Base-by-base conservation (phyloP, 2,888 invertebrate genomes). In the Panzeria rudis region DNA sequence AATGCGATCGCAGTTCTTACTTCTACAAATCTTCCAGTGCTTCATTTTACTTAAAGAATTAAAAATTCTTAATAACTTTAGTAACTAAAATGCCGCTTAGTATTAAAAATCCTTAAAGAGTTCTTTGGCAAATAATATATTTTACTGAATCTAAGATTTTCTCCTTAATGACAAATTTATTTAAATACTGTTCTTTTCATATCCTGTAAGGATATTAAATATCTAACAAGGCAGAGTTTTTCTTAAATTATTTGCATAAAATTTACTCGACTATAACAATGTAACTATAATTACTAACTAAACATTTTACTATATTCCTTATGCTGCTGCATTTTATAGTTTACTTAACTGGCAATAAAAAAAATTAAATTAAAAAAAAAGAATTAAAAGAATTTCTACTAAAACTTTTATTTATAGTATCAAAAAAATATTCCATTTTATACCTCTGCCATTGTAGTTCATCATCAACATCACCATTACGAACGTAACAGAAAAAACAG, bases 321-420 rank as follows among this genome's bases (percentile, higher is more conserved):
- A 9, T 71, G 17, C n/a, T 3, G 17, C n/a, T 17, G 9, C 8
- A 32, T 68, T 68, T 68, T 50, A 20, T 32, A n/a, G 20, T 35
- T 68, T 41, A 2, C n/a, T 2, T 35, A 32, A 32, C 32, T 32
- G 32, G 3, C 13, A 35, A 50, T 13, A 32, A 62, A 17, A 38
- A 61, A 23, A 20, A 62, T 1, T n/a, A n/a, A n/a, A n/a, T n/a
- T n/a, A n/a, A n/a, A 62, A 62, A 15, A n/a, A 8, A 6, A 32
- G n/a, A 52, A 41, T 35, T 38, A 64, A 54, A 64, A 44, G 5
- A 25, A 54, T 47, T 59, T 68, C 15, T 47, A 68, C 56, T 25
- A 59, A 68, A 68, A 77, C 35, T 59, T 77, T 68, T 77, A 47
- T 77, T 68, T 77, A 35, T 32, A 20, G 29, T n/a, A 41, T 11